Conservation (phyloP, 30 jellyfish, hydroid and myxozoan species). For the Haliclystus octoradiatus region DNA sequence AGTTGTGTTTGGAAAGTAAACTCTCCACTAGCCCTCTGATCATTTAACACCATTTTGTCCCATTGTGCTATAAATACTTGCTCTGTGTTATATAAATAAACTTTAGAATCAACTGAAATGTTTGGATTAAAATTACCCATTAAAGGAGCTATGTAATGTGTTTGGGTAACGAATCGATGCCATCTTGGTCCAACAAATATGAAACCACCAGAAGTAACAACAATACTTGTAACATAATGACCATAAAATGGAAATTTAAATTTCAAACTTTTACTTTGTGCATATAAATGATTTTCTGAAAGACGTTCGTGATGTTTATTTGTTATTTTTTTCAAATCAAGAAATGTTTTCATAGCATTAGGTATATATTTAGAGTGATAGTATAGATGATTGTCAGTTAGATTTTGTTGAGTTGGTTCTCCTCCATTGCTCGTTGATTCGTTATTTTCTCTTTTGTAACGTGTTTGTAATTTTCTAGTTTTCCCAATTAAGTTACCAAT, state of each 20-base stretch:
- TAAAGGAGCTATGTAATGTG: constrained; percentile 72
- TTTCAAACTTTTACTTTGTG: no score
- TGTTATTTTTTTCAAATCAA: no score
- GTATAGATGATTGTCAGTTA: no score
- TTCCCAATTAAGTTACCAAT: no score
- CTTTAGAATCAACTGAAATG: constrained; percentile 2
- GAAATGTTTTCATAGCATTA: no score
- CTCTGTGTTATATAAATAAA: constrained; percentile 19
- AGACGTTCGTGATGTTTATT: no score
- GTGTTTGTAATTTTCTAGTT: no score
- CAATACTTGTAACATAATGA: constrained; percentile 26
- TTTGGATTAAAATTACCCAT: constrained; percentile 60
- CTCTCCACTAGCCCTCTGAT: constrained; percentile 9
- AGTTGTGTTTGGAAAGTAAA: constrained; percentile 63
- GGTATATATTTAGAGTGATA: no score
- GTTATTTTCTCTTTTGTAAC: no score
- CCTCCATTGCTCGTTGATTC: no score
- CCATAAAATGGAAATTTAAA: constrained; percentile 73
- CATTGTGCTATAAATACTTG: constrained; percentile 51
- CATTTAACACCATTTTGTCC: constrained; percentile 36
- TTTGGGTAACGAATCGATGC: constrained; percentile 40
- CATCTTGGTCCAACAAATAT: constrained; percentile 44
- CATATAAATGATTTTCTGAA: no score
- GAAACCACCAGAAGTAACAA: constrained; percentile 68
- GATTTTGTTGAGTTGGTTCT: no score